phyloP scores from a whole-genome alignment of 2,113 vertebrate genomes.

The Elaphurus davidianus region DNA sequence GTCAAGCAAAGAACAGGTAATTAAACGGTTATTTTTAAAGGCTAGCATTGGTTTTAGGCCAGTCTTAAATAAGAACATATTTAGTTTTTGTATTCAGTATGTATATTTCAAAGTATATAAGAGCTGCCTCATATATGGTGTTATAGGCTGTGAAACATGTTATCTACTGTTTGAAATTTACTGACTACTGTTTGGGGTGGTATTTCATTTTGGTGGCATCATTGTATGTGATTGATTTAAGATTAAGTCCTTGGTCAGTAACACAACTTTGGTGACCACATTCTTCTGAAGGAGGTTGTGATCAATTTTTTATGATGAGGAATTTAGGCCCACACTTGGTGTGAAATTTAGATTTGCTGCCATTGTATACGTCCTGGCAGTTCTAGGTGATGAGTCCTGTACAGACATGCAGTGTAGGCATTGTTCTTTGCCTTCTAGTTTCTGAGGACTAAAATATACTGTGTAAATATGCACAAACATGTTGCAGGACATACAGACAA shows the following conservation, averaged over 20 bases:
- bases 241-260: background rate
- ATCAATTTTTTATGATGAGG: background rate
- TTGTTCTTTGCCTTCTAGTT: background rate
- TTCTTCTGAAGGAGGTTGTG: background rate
- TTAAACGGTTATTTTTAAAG: background rate
- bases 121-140: background rate
- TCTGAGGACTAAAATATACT: background rate
- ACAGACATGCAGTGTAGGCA: background rate
- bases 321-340: background rate
- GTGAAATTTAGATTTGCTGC: background rate
- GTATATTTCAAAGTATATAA: background rate
- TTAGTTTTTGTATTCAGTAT: background rate
- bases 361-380: background rate
- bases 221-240: background rate
- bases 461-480: background rate
- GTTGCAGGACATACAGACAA: slow-evolving; percentile 33
- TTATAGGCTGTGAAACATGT: background rate
- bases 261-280: background rate
- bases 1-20: background rate
- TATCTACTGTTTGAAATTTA: background rate
- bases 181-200: background rate
- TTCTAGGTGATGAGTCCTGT: background rate
- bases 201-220: background rate
- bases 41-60: background rate
- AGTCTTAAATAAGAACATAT: background rate